A percentile compares a stretch with the other conserved stretches of the same genome.
Conservation (phyloP, 2,888 invertebrate species). For the Tinea trinotella region DNA sequence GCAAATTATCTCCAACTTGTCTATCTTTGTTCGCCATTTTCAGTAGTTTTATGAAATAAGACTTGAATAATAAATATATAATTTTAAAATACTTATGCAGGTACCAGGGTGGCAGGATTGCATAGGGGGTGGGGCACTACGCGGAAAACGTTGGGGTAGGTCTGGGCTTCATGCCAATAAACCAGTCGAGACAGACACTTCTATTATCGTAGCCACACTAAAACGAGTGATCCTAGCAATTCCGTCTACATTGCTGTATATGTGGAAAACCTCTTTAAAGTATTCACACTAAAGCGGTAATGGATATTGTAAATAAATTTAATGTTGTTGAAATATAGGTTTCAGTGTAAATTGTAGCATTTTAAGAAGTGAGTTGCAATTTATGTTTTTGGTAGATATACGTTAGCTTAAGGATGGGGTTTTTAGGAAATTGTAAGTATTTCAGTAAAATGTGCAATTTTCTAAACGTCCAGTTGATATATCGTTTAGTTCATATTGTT, state of each 20-base stretch:
- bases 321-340: background rate
- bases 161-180: constrained; percentile 37
- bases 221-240: background rate
- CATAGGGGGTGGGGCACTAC: constrained; percentile 35
- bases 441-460: background rate
- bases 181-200: constrained; percentile 9
- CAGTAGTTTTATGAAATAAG: too few species aligned
- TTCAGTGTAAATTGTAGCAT: background rate
- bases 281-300: background rate
- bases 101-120: constrained; percentile 17
- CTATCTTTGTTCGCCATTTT: too few species aligned
- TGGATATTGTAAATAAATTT: background rate
- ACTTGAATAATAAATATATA: too few species aligned
- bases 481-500: too few species aligned
- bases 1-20: too few species aligned
- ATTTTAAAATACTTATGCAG: too few species aligned
- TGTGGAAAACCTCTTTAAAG: background rate
- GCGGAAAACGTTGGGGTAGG: constrained; percentile 55
- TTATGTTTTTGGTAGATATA: background rate
- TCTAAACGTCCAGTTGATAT: too few species aligned
- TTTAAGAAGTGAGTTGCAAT: background rate
- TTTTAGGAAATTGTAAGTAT: background rate
- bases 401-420: too few species aligned
- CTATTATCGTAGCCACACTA: background rate
- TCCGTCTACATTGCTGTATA: background rate